These are phyloP conservation scores for Anoplopoma fimbria DNA, from an alignment of 2,113 vertebrate genomes.

Conservation along the genomic window DNA sequence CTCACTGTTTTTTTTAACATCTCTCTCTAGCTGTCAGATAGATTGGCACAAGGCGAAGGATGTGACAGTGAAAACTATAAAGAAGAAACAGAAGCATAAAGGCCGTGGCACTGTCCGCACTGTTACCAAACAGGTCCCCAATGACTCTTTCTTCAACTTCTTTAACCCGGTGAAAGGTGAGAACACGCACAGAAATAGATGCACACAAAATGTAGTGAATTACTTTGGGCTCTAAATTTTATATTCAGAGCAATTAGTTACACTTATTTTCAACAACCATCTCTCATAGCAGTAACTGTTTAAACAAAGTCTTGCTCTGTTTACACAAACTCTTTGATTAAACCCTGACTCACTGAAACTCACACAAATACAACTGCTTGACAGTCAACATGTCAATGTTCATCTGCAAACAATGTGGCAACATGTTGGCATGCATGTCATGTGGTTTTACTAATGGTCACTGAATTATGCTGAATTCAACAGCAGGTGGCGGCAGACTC, in stretches of 20 bases:
- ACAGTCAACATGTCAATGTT: neutral
- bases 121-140: constrained; percentile 95
- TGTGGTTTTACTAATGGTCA: neutral
- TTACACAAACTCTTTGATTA: neutral
- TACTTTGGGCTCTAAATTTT: neutral
- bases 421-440: neutral
- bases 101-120: constrained; percentile 95
- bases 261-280: neutral
- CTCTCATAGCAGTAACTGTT: neutral
- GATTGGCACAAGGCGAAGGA: constrained; percentile 99
- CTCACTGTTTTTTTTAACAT: constrained; percentile 12
- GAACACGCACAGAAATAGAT: neutral
- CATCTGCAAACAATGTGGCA: neutral
- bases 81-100: constrained; percentile 99
- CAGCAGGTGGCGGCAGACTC: constrained; percentile 76
- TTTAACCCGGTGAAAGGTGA: constrained; percentile 95
- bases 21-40: constrained; percentile 89
- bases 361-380: neutral
- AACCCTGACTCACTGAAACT: neutral
- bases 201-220: neutral
- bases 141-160: constrained; percentile 99
- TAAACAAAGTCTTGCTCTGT: neutral
- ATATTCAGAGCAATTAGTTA: neutral
- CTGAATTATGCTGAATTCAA: constrained; percentile 1
- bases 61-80: constrained; percentile 96